Evolutionary conservation across 2,888 invertebrate species (phyloP).

Genomic region (Lochmaea capreae): DNA sequence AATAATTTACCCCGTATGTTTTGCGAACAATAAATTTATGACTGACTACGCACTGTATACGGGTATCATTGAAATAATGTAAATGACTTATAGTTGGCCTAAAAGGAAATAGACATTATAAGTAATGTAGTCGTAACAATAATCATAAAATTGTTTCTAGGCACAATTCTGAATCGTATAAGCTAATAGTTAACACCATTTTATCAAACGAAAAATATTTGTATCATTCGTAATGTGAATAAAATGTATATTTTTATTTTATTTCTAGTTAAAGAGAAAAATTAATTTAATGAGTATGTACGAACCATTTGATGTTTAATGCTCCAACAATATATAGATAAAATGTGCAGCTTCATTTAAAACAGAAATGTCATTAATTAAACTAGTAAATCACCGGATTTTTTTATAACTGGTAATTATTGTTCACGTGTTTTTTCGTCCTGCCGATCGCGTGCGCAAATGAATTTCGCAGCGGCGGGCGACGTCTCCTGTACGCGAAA

Average conservation of each 20-base stretch:
- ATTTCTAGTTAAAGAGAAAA: neutral
- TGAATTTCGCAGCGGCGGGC: neutral
- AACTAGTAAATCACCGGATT: neutral
- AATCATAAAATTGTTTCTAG: no score
- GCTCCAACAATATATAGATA: neutral
- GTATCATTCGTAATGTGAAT: neutral
- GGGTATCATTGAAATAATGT: neutral
- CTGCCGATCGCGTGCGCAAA: constrained; percentile 3
- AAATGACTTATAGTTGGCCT: neutral
- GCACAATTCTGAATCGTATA: no score
- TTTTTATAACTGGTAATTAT: neutral
- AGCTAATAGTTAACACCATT: no score
- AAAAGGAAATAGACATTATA: neutral
- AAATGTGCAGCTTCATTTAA: neutral
- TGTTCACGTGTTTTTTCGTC: constrained; percentile 15
- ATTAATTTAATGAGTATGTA: neutral
- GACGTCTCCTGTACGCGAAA: neutral
- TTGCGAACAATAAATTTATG: no score
- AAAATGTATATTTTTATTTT: no score
- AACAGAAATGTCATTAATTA: neutral
- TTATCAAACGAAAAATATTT: neutral
- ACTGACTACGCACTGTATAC: no score
- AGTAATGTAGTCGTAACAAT: no score
- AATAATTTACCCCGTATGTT: no score
- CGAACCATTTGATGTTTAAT: neutral